Evolutionary conservation across 2,797 vertebrate species (phyloP), one percentile per base, ranked within the genome.

Genomic region (Rhinichthys osculus): DNA sequence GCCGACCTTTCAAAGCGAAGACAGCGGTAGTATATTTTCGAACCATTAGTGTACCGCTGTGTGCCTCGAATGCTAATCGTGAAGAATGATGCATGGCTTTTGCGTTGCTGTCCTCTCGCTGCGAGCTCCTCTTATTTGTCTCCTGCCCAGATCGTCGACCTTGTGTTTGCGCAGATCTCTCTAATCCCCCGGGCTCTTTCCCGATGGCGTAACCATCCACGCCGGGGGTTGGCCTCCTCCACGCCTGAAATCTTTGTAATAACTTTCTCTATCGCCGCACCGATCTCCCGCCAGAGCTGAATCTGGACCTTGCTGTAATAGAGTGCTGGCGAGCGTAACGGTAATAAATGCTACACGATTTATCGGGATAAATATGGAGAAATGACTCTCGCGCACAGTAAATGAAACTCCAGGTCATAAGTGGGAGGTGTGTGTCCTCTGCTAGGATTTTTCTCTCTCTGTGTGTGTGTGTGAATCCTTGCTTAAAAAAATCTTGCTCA

Each of bases 341-440:
- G 86, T 87, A 86, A 89, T 87, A 80, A 89, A 89, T 81, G 73
- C 82, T 85, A 71, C 82, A 86, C 76, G 88, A 86, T 88, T 87
- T 80, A 83, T 80, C 0, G 62, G 89, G 90, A 89, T 90, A 90
- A 89, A 90, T 89, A 88, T 71, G 83, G 66, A 64, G 71, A 84
- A 86, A 86, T 87, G 84, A 79, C 64, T 77, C 80, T 82, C 71
- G 79, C 17, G 78, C 40, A 42, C 57, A 67, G 67, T 54, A 71
- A 86, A 78, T 72, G 66, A 73, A 33, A 73, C 78, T 74, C 40
- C 35, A 79, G 84, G 69, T 85, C 86, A 73, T 83, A 88, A 71
- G 82, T 86, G 66, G 81, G 79, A 81, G 86, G 85, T 52, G 70
- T 78, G 66, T 52, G 77, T 64, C 80, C 73, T 87, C 82, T 82